These are phyloP conservation scores for Parasteatoda lunata DNA, from an alignment of 2,888 invertebrate species.

Conservation along the genomic window DNA sequence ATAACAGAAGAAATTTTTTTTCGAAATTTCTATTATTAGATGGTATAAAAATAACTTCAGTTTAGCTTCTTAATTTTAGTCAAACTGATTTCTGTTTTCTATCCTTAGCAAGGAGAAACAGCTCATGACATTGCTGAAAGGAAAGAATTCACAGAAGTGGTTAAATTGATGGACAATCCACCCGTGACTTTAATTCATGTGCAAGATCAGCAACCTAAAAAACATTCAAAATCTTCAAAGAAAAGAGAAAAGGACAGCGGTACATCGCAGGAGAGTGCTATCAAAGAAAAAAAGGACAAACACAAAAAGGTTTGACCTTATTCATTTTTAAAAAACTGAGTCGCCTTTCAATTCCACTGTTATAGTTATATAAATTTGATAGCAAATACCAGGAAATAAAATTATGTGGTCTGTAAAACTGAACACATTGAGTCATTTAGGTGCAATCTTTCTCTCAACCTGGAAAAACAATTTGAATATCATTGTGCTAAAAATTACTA, in stretches of 20 bases:
- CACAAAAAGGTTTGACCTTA: slow-evolving; percentile 73
- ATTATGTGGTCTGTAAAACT: too few relatives aligned
- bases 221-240: slow-evolving; percentile 41
- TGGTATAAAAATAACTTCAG: neutral
- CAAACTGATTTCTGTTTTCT: neutral
- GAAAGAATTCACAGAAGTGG: slow-evolving; percentile 89
- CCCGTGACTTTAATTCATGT: slow-evolving; percentile 71
- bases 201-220: slow-evolving; percentile 72
- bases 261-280: slow-evolving; percentile 64
- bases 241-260: slow-evolving; percentile 65
- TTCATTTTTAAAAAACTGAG: too few relatives aligned
- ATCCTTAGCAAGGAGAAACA: slow-evolving; percentile 84
- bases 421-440: too few relatives aligned
- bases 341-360: too few relatives aligned
- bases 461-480: neutral
- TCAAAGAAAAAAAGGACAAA: slow-evolving; percentile 75
- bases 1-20: too few relatives aligned
- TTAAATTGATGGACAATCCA: slow-evolving; percentile 82
- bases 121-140: slow-evolving; percentile 91
- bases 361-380: too few relatives aligned
- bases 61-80: neutral
- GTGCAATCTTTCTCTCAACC: too few relatives aligned
- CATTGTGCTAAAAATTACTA: neutral
- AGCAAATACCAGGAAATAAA: too few relatives aligned
- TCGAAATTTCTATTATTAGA: too few relatives aligned